These are phyloP conservation scores for Prunella fulvescens DNA, from an alignment of 2,113 vertebrate species.

Conservation along the genomic window DNA sequence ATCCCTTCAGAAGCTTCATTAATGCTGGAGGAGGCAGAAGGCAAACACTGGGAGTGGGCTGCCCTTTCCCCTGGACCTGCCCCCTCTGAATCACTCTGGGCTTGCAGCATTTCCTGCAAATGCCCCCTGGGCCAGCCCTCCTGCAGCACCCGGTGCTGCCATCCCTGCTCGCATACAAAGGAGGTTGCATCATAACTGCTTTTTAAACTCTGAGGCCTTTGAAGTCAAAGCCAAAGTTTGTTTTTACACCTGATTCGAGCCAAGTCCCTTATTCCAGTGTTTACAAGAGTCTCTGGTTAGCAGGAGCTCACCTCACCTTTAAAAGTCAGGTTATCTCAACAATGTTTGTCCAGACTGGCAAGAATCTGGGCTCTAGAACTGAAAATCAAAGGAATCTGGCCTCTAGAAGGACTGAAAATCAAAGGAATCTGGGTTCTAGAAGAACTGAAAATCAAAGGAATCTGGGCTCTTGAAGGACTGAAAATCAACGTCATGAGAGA, in stretches of 20 bases:
- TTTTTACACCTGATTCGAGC: slow-evolving; percentile 6
- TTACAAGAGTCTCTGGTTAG: neutral
- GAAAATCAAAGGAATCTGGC: neutral
- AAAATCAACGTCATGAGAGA: neutral
- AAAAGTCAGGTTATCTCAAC: neutral
- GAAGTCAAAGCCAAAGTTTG: slow-evolving; percentile 51
- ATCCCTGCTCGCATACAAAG: neutral
- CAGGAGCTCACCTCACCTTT: slow-evolving; percentile 15
- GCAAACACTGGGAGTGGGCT: rapidly evolving
- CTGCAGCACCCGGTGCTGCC: neutral
- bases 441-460: neutral
- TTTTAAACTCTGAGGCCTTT: slow-evolving; percentile 17
- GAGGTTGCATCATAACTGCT: slow-evolving; percentile 49
- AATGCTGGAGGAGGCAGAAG: neutral
- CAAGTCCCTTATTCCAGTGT: slow-evolving; percentile 37
- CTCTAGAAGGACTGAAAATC: neutral
- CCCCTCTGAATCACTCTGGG: rapidly evolving
- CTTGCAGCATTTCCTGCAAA: neutral
- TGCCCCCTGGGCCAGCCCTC: neutral
- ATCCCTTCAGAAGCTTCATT: neutral
- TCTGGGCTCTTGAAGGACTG: neutral
- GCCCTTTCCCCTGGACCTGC: neutral
- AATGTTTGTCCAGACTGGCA: neutral
- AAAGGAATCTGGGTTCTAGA: neutral
- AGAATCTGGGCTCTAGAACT: neutral